phyloP scores from a whole-genome alignment of 2,113 vertebrate species.

The Girardinichthys multiradiatus region DNA sequence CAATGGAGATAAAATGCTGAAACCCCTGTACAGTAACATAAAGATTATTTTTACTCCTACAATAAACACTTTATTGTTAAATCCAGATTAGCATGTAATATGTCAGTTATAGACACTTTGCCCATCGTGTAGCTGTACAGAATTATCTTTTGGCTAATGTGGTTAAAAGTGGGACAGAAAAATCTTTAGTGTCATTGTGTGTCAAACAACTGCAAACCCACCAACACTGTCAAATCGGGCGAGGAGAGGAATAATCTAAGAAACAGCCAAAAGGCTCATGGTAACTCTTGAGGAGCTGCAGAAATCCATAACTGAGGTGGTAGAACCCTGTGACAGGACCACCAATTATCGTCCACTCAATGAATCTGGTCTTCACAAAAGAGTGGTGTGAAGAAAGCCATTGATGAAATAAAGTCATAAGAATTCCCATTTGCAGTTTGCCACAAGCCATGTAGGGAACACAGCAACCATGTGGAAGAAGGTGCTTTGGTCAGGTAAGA shows the following conservation, averaged over 20 bases:
- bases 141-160: neutral
- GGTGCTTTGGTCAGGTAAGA: neutral
- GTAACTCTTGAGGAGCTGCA: too few species aligned
- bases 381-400: neutral
- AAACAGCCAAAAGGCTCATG: too few species aligned
- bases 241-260: too few species aligned
- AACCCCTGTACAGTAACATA: neutral
- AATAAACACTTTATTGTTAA: neutral
- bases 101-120: neutral
- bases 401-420: neutral
- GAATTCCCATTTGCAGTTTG: too few species aligned
- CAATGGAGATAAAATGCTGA: neutral
- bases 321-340: neutral
- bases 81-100: neutral
- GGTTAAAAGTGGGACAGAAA: too few species aligned
- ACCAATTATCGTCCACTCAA: neutral
- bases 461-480: too few species aligned
- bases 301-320: neutral
- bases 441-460: too few species aligned
- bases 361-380: neutral
- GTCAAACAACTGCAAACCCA: too few species aligned
- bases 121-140: neutral
- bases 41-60: too few species aligned
- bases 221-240: too few species aligned
- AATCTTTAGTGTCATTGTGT: too few species aligned